A percentile compares a stretch with the other conserved stretches of the same genome.
Evolutionary conservation across 2,888 invertebrate genomes (phyloP).

Genomic region (Dasysyrphus tricinctus): DNA sequence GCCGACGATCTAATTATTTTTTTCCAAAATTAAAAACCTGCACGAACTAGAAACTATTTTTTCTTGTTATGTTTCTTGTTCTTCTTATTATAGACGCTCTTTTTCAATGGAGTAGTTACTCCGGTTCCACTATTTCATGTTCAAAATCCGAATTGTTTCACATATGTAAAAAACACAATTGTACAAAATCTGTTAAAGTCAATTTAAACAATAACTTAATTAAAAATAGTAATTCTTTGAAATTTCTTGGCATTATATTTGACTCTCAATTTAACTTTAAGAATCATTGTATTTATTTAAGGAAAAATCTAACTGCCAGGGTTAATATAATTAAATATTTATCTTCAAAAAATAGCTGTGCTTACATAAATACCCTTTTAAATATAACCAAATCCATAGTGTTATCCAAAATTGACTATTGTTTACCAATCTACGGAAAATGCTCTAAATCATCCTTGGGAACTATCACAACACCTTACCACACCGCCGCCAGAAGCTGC

Average conservation of each 20-base stretch:
- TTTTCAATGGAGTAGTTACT: neutral
- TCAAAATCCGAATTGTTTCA: conserved; percentile 19
- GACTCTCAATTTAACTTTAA: conserved; percentile 23
- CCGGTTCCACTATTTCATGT: conserved; percentile 1
- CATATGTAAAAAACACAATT: conserved; percentile 16
- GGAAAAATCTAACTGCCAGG: conserved; percentile 37
- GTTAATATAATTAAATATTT: conserved; percentile 44
- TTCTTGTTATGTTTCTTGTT: no score
- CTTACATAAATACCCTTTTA: no score
- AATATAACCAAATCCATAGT: no score
- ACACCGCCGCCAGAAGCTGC: conserved; percentile 17
- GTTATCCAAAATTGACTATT: conserved; percentile 43
- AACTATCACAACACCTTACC: conserved; percentile 29
- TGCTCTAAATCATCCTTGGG: conserved; percentile 25
- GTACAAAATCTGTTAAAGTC: conserved; percentile 16
- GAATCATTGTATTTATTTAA: conserved; percentile 11
- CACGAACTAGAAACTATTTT: neutral
- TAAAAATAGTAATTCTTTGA: conserved; percentile 23
- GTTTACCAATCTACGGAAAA: conserved; percentile 39
- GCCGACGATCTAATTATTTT: conserved; percentile 22
- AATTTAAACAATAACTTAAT: conserved; percentile 24
- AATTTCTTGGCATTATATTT: conserved; percentile 22
- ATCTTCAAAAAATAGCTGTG: conserved; percentile 26
- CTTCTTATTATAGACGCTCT: neutral
- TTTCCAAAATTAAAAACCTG: conserved; percentile 4